Conservation (phyloP, 2,113 vertebrate species). For the Cromileptes altivelis region DNA sequence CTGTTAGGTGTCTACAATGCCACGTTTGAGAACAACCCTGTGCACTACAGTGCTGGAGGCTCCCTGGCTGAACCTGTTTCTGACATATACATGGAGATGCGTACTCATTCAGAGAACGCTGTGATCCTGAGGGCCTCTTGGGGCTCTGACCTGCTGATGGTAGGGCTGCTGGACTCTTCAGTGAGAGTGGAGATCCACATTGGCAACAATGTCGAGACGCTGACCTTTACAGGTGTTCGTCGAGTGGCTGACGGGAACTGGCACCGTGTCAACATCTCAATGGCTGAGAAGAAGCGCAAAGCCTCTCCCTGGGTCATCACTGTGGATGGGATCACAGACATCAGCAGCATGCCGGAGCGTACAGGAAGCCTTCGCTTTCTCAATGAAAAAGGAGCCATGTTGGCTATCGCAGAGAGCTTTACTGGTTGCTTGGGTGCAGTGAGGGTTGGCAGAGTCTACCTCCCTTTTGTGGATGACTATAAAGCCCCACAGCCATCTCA, state of each 20-base stretch:
- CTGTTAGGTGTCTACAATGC: conserved; percentile 89
- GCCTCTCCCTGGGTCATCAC: conserved; percentile 86
- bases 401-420: conserved; percentile 89
- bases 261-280: conserved; percentile 87
- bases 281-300: conserved; percentile 73
- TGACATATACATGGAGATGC: conserved; percentile 87
- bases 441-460: conserved; percentile 86
- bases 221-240: conserved; percentile 78
- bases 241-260: conserved; percentile 88
- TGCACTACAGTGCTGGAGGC: conserved; percentile 84
- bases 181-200: conserved; percentile 84
- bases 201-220: conserved; percentile 81
- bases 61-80: conserved; percentile 80
- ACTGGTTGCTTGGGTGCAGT: conserved; percentile 90
- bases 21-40: conserved; percentile 86
- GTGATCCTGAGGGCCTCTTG: conserved; percentile 85
- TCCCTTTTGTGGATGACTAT: conserved; percentile 84
- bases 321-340: conserved; percentile 84
- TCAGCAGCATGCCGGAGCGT: conserved; percentile 75
- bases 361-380: conserved; percentile 87
- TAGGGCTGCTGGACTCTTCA: conserved; percentile 87
- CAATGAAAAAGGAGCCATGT: conserved; percentile 43
- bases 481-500: conserved; percentile 78
- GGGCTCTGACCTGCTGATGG: conserved; percentile 82
- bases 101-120: conserved; percentile 89